Conservation (phyloP, 2,797 vertebrate species). For the Rhabdophis nuchalis region DNA sequence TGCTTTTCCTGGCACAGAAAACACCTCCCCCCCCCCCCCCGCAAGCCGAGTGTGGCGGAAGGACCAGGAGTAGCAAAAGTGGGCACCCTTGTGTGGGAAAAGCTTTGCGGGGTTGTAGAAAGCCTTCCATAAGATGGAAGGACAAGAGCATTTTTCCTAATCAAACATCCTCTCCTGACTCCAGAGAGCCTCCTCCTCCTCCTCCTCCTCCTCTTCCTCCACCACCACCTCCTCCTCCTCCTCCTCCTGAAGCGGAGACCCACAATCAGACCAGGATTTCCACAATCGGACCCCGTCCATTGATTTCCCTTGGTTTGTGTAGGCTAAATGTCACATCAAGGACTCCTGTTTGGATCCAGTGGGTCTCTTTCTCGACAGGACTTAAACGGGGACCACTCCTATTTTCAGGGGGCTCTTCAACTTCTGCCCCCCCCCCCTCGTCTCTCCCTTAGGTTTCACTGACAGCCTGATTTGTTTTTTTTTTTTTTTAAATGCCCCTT, state of each 20-base stretch:
- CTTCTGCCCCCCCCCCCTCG: neutral
- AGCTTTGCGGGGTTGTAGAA: neutral
- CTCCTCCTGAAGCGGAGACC: neutral
- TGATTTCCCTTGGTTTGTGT: neutral
- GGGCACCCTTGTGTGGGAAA: neutral
- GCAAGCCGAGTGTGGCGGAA: neutral
- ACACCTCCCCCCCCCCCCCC: too few species aligned
- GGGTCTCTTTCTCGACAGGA: neutral
- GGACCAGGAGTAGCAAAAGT: neutral
- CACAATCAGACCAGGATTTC: too few species aligned
- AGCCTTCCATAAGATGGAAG: too few species aligned
- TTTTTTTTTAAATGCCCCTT: too few species aligned
- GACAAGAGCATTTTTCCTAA: neutral
- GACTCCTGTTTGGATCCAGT: neutral
- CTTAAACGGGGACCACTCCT: neutral
- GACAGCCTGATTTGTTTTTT: constrained; percentile 20
- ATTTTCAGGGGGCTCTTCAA: neutral
- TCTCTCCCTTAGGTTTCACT: constrained; percentile 9
- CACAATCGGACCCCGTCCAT: neutral
- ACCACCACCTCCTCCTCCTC: too few species aligned
- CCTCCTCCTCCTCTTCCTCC: too few species aligned
- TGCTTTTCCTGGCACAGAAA: neutral
- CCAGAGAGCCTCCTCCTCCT: neutral
- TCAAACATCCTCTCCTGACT: neutral
- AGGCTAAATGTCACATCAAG: neutral